phyloP scores from a whole-genome alignment of 2,113 vertebrate species.

The Oryzias javanicus region DNA sequence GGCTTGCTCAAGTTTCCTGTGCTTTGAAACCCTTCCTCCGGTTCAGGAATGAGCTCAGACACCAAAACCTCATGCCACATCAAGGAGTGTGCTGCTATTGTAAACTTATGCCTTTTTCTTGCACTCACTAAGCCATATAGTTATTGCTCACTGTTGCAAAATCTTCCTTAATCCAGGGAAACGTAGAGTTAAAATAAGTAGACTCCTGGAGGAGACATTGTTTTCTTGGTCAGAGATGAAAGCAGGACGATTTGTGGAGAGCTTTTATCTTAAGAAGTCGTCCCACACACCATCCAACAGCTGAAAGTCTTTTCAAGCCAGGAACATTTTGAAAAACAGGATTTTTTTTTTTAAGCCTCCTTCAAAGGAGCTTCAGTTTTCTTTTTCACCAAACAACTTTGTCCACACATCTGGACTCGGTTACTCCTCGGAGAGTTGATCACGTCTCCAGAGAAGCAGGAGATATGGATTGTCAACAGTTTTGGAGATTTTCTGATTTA shows the following conservation, averaged over 20 bases:
- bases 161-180: constrained; percentile 22
- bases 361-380: constrained; percentile 52
- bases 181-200: constrained; percentile 42
- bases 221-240: constrained; percentile 69
- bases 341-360: constrained; percentile 49
- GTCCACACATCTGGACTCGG: constrained; percentile 63
- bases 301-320: constrained; percentile 62
- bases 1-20: constrained; percentile 79
- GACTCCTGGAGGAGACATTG: constrained; percentile 53
- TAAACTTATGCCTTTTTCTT: constrained; percentile 33
- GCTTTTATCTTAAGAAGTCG: constrained; percentile 51
- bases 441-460: constrained; percentile 24
- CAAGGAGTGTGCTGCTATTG: constrained; percentile 40
- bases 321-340: constrained; percentile 54
- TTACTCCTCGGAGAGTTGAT: constrained; percentile 51
- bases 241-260: constrained; percentile 63
- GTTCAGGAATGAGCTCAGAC: constrained; percentile 67
- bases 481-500: neutral
- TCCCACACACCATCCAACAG: constrained; percentile 67
- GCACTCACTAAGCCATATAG: constrained; percentile 1
- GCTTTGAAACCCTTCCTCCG: constrained; percentile 78
- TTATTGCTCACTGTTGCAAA: constrained; percentile 13
- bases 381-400: constrained; percentile 36
- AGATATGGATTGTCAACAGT: constrained; percentile 26
- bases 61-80: constrained; percentile 46